Evolutionary conservation across 2,113 vertebrate genomes (phyloP), one percentile per base, ranked within the genome.

Genomic region (Oxyura jamaicensis): DNA sequence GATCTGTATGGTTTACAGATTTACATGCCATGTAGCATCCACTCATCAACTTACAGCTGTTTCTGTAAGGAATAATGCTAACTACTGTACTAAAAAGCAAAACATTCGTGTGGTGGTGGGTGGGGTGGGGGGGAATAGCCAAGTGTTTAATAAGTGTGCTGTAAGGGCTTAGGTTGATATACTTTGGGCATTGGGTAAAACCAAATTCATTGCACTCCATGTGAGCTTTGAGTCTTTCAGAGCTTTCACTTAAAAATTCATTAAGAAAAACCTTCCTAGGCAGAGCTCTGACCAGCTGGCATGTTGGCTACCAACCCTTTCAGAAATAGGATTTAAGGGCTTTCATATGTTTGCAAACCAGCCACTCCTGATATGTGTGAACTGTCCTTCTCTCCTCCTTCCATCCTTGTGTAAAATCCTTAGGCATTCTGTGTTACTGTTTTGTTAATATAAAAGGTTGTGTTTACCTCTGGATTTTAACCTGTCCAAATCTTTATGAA

Each of bases 261-360:
- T 96, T 96, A 95, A 91, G 91, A 87, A 92, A 68, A 89, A 53
- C 74, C 31, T 25, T 36, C 92, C 69, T 50, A 92, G 89, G 93
- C 94, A 94, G 74, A 73, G 89, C 62, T 95, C 91, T 94, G 92
- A 13, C 74, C 91, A 95, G 77, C 86, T 92, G 93, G 66, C 60
- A 52, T 31, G 48, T 66, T 95, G 91, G 92, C 92, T 79, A n/a
- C 83, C 73, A 83, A 55, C 33, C 69, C 69, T 55, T 59, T 44
- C 69, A 92, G 69, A 71, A 92, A 91, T 0, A 60, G 83, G 48
- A 84, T 75, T 78, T 33, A 59, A 86, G 84, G 89, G 83, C 33
- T 89, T 72, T 78, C 69, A 25, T 35, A 19, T 86, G 92, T 89
- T 79, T 95, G 84, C 84, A 89, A 95, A 72, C 71, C 81, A 60